Base-by-base conservation (phyloP, 2,113 vertebrate genomes). In the Sapayoa aenigma region DNA sequence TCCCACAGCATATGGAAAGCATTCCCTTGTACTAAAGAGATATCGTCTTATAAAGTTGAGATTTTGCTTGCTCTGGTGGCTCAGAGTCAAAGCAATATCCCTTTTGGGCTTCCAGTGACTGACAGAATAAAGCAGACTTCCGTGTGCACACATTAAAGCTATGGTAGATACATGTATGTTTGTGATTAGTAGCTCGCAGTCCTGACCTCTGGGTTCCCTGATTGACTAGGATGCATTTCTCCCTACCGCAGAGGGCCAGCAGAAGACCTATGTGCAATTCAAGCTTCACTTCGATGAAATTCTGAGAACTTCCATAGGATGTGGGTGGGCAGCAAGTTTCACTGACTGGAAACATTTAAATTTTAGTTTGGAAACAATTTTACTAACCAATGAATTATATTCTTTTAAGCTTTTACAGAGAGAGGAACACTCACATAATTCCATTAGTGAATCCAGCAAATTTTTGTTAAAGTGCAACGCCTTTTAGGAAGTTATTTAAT, bases 331-430 rank as follows among this genome's bases (percentile, higher is more conserved):
- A 93, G 59, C 42, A 90, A 30, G 52, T 86, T 94, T 67, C 2
- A 4, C 27, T 88, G 46, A 25, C n/a, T 94, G 83, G 67, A 91
- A 94, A 73, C 18, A 69, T 80, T 78, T 82, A 56, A 71, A 75
- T 85, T 80, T 88, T 63, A 67, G 37, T 89, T 93, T 80, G 79
- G 88, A 94, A 96, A 86, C 35, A 80, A 37, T 95, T 92, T 55
- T 71, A 46, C 41, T 53, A 80, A 72, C 85, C 50, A 88, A 31
- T 12, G 33, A 81, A 56, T 20, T 62, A 75, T 71, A 90, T 92
- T 88, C 50, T 90, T 73, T 76, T 50, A 83, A 83, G 63, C 41
- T 76, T 85, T 96, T 66, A 66, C 68, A 94, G 76, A 62, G 41
- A 12, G 5, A 79, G 55, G 49, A 92, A 74, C n/a, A 53, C 46